Base-by-base conservation (phyloP, 2,888 invertebrate species). In the Drosophila gaucha region DNA sequence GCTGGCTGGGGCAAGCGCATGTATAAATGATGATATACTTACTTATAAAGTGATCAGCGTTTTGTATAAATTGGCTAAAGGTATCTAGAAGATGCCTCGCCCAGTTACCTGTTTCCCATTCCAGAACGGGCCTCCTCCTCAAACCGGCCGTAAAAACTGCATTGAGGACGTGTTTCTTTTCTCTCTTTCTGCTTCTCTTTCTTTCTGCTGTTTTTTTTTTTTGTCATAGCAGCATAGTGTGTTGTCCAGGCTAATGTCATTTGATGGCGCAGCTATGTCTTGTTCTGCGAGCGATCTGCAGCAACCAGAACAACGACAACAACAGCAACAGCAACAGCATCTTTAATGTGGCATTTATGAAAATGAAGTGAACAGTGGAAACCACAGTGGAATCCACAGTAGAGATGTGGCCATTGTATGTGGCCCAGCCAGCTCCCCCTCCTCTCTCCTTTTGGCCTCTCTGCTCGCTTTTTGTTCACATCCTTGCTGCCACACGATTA, bases 331-430 rank as follows among this genome's bases (percentile, higher is more conserved):
- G 14, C 58, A 60, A n/a, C 36, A 38, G 22, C 54, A 67, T 46
- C 69, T 77, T 68, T 75, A 76, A 83, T 77, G 85, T 74, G 78
- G 78, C 82, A 82, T 88, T 89, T 88, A 85, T 88, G 88, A 88
- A 88, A 88, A 88, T 88, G 75, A 79, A 80, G 74, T 59, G 52
- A 58, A 43, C 59, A 57, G 18, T 52, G 76, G 50, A 52, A 36
- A 51, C 50, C 65, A 68, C 30, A 39, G 33, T 6, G 22, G 28
- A 16, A 46, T n/a, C 38, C 24, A 41, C 43, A 66, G 30, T 47
- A 52, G 26, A 51, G 46, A 51, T 39, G 50, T 18, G 51, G 6
- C 51, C 56, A 60, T 58, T 55, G 70, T 60, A n/a, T 20, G 12
- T 12, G 16, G 16, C 35, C 14, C 35, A 31, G 12, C 31, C 22